Evolutionary conservation across 1,140 invertebrate species (phyloP).

Genomic region (Cyclargus thomasi): DNA sequence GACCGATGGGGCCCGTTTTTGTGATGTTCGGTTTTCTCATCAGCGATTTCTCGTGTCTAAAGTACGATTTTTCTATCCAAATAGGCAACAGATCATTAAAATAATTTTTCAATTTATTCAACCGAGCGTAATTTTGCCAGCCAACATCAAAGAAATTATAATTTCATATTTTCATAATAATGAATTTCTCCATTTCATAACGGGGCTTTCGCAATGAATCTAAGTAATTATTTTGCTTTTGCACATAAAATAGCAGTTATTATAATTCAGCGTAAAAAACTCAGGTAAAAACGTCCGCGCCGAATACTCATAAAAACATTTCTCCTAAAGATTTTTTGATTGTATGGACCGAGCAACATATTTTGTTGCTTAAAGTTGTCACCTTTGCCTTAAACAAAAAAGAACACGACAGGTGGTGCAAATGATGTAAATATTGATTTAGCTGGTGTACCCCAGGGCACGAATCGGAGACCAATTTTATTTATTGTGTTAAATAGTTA

Average conservation of each 20-base stretch:
- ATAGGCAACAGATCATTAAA: not conserved
- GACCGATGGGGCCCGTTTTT: not conserved
- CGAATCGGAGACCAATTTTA: not conserved
- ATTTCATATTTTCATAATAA: not conserved
- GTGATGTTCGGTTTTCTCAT: not conserved
- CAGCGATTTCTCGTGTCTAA: no score
- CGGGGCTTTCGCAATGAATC: not conserved
- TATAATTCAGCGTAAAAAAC: not conserved
- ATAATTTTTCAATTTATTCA: conserved; percentile 4
- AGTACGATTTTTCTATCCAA: not conserved
- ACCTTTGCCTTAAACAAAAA: conserved; percentile 2
- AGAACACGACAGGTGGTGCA: not conserved
- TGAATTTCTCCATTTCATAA: conserved; percentile 2
- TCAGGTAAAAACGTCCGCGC: conserved; percentile 4
- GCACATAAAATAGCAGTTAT: not conserved
- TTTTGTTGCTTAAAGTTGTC: not conserved
- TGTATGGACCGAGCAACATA: not conserved
- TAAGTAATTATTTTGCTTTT: conserved; percentile 2
- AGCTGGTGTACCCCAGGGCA: not conserved
- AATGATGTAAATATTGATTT: not conserved
- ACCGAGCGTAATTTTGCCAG: not conserved
- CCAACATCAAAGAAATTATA: conserved; percentile 6
- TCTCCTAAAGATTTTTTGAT: not conserved
- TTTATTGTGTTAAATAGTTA: not conserved
- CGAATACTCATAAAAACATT: conserved; percentile 3